phyloP scores from a whole-genome alignment of 2,797 vertebrate genomes.

The Cichlasoma orientale region DNA sequence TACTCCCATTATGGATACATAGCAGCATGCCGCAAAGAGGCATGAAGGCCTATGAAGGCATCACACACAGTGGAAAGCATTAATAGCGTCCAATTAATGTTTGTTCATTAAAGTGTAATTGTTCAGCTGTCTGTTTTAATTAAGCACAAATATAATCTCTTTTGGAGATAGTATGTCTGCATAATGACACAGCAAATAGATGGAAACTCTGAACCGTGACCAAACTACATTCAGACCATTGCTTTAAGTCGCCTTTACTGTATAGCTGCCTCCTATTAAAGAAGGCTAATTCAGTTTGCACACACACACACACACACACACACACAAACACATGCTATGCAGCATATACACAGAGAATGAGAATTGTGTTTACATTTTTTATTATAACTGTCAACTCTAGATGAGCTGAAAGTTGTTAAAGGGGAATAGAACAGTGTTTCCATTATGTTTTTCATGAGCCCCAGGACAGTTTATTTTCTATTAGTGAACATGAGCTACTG shows the following conservation, averaged over 20 bases:
- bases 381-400: slow-evolving; percentile 50
- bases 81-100: slow-evolving; percentile 66
- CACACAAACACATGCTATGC: slow-evolving; percentile 9
- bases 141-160: slow-evolving; percentile 46
- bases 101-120: slow-evolving; percentile 61
- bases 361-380: slow-evolving; percentile 67
- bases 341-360: slow-evolving; percentile 2
- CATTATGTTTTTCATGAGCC: slow-evolving; percentile 66
- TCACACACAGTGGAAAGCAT: slow-evolving; percentile 44
- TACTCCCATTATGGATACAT: background rate
- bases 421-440: slow-evolving; percentile 33
- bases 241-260: slow-evolving; percentile 31
- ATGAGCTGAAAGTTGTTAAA: slow-evolving; percentile 68
- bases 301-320: background rate
- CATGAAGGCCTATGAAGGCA: slow-evolving; percentile 28
- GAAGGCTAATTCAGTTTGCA: slow-evolving; percentile 50
- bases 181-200: slow-evolving; percentile 61
- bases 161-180: slow-evolving; percentile 32
- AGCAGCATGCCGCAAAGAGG: slow-evolving; percentile 35
- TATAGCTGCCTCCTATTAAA: slow-evolving; percentile 62
- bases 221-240: slow-evolving; percentile 51
- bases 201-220: slow-evolving; percentile 61
- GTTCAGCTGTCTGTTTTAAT: slow-evolving; percentile 61
- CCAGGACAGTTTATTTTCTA: slow-evolving; percentile 68
- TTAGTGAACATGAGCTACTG: slow-evolving; percentile 60